Base-by-base conservation (phyloP, 2,888 invertebrate genomes). In the Protonemura montana region DNA sequence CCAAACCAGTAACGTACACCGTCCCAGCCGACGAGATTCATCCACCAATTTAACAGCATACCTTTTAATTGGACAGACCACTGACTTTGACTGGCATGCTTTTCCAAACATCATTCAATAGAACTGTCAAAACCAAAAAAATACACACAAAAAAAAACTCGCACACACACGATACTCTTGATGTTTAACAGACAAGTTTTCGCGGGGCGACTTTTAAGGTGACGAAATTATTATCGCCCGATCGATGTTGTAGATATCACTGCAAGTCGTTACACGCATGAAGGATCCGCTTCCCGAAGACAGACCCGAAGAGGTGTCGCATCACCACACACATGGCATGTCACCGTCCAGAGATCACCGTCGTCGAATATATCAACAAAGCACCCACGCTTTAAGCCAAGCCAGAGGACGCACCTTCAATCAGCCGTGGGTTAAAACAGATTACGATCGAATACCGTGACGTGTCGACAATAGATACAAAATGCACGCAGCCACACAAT, bases 151-250 rank as follows among this genome's bases (percentile, higher is more conserved):
- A 59, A 59, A 59, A 21, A 59, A n/a, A n/a, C n/a, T n/a, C n/a
- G n/a, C n/a, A n/a, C n/a, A 59, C 59, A 59, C 59, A 7, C 59
- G 3, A 59, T 59, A 59, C 59, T 59, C 59, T 59, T 21, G 16
- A 59, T 21, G n/a, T n/a, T n/a, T n/a, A n/a, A 59, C 59, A 59
- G 59, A 59, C 59, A 59, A 59, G 59, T 59, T 59, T 59, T 59
- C 21, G 35, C 35, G 59, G 13, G 16, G 59, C 21, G 59, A 59
- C 13, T 10, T n/a, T 35, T 21, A 3, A 59, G 59, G 59, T 59
- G 59, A 59, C 59, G 59, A 59, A 59, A 59, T 59, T 59, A 59
- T 59, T 59, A 59, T 59, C 59, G 59, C 2, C 59, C 59, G 59
- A 59, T 59, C 21, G 59, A 59, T 21, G 59, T 59, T 16, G 59